A percentile compares a stretch with the other conserved stretches of the same genome.
Conservation (phyloP, 2,113 vertebrate species). For the Prionailurus viverrinus region DNA sequence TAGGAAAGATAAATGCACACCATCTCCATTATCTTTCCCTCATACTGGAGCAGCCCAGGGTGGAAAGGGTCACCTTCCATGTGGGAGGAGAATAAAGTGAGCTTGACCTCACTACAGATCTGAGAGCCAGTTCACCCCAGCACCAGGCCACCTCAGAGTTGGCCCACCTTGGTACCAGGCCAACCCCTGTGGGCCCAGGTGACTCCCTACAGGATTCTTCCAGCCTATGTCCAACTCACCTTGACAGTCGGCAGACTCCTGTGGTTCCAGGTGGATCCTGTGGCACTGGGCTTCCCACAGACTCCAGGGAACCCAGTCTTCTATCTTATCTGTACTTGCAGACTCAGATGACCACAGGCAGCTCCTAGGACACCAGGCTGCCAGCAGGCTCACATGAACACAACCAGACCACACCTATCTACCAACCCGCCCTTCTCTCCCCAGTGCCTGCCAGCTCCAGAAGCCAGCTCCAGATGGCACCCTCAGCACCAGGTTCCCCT, state of each 20-base stretch:
- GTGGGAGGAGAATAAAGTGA: not conserved
- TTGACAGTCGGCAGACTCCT: not conserved
- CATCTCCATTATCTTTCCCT: not conserved
- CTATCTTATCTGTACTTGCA: not conserved
- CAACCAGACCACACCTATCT: not conserved
- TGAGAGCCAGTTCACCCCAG: not conserved
- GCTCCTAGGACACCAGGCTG: not conserved
- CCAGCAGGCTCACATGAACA: not conserved
- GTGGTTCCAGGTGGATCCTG: not conserved
- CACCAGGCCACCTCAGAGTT: not conserved
- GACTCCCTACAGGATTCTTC: not conserved
- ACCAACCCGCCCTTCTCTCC: not conserved
- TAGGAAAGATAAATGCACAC: not conserved
- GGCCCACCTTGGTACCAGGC: not conserved
- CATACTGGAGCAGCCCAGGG: not conserved
- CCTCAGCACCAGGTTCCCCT: not conserved
- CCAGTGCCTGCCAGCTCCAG: not conserved
- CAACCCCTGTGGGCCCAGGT: not conserved
- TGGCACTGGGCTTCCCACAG: not conserved
- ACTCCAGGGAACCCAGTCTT: not conserved
- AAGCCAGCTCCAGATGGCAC: not conserved
- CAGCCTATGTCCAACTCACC: not conserved
- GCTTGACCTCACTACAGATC: not conserved
- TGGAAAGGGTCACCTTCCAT: not conserved
- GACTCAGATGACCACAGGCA: not conserved